Percentiles rank a stretch among this genome's conserved stretches.
Conservation (phyloP, 2,113 vertebrate species). For the Solenodon paradoxus region DNA sequence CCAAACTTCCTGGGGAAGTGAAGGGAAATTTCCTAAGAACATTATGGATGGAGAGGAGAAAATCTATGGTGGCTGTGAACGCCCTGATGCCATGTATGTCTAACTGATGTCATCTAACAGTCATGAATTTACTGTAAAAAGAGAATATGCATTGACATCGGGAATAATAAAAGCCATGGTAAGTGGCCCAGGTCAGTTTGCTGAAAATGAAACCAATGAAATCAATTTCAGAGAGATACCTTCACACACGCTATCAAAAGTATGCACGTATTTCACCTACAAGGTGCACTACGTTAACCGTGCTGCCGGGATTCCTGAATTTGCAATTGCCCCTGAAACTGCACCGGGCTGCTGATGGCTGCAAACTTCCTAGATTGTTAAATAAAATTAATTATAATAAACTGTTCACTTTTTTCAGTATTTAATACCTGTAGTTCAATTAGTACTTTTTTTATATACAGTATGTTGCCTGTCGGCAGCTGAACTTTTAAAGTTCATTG, state of each 20-base stretch:
- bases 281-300: slow-evolving; percentile 99
- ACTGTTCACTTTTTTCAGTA: slow-evolving; percentile 88
- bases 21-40: slow-evolving; percentile 74
- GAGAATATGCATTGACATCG: slow-evolving; percentile 98
- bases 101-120: slow-evolving; percentile 99
- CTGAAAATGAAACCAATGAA: slow-evolving; percentile 99
- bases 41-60: slow-evolving; percentile 97
- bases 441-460: slow-evolving; percentile 85
- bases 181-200: slow-evolving; percentile 98
- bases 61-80: slow-evolving; percentile 98
- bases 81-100: slow-evolving; percentile 99
- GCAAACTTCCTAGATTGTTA: slow-evolving; percentile 99
- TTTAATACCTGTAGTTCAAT: slow-evolving; percentile 87
- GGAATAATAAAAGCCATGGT: slow-evolving; percentile 99
- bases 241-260: slow-evolving; percentile 98
- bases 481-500: slow-evolving; percentile 81
- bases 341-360: slow-evolving; percentile 99
- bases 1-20: slow-evolving; percentile 76
- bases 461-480: slow-evolving; percentile 85
- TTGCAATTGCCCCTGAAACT: slow-evolving; percentile 98
- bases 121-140: slow-evolving; percentile 99
- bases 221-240: slow-evolving; percentile 99
- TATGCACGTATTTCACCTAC: slow-evolving; percentile 99
- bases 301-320: slow-evolving; percentile 98
- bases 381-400: slow-evolving; percentile 91